Evolutionary conservation across 2,113 vertebrate genomes (phyloP), one percentile per base, ranked within the genome.

Genomic region (Brachionichthys hirsutus): DNA sequence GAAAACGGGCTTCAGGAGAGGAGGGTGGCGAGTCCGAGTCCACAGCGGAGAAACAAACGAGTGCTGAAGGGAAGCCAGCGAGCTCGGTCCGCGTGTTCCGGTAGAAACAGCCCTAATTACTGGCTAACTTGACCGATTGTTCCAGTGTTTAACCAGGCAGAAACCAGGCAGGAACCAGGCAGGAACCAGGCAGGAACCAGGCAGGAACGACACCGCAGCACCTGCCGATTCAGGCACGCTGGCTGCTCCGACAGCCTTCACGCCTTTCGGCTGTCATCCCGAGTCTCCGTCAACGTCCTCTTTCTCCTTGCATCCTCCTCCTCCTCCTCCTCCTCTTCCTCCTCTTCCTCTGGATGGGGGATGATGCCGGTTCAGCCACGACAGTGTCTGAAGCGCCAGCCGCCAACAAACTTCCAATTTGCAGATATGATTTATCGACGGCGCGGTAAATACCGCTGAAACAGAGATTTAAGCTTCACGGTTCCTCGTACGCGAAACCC

Each of bases 41-140:
- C 64, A 62, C 65, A 57, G 36, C 0, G 50, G 62, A 73, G 67
- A 76, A 80, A 78, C 62, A 82, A 83, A 83, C 73, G 78, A 78
- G 69, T 51, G 54, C 75, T 72, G 64, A 80, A 63, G 63, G 51
- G 62, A 74, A 81, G 70, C 66, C 73, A 59, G 74, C 1, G 40
- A 75, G 78, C 51, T 49, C 34, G 85, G 79, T 84, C 82, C 66
- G 72, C 73, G 84, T 56, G 34, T 73, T 73, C 65, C 34, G 6
- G 78, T 84, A 88, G 83, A 88, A 89, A 89, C 82, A 87, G 83
- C 62, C 84, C 75, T 86, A 87, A 88, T 89, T 84, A 87, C 81
- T 68, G 69, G 67, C 58, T 84, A 88, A 84, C 83, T 81, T 80
- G 67, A 82, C 78, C 86, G 85, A 88, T 87, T 87, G 87, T 75